phyloP scores from a whole-genome alignment of 1,140 invertebrate genomes.

The Listronotus oregonensis region DNA sequence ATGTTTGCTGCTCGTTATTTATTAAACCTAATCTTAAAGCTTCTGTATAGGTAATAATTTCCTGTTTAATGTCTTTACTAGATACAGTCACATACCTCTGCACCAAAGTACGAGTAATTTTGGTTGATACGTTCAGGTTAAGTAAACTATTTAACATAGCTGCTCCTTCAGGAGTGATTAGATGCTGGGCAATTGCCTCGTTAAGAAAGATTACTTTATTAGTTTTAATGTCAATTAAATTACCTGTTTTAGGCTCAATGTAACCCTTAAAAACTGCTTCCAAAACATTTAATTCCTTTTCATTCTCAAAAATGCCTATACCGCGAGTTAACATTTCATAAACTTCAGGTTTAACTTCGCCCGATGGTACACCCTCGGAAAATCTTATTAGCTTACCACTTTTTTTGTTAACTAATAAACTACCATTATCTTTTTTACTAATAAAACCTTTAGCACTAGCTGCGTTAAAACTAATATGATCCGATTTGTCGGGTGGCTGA shows the following conservation, averaged over 20 bases:
- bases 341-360: constrained; percentile 75
- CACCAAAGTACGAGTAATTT: constrained; percentile 81
- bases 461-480: constrained; percentile 85
- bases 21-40: constrained; percentile 79
- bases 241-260: constrained; percentile 84
- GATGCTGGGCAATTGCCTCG: constrained; percentile 80
- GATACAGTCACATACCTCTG: constrained; percentile 78
- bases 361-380: constrained; percentile 67
- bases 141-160: constrained; percentile 80
- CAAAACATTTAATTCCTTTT: constrained; percentile 78
- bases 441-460: constrained; percentile 81
- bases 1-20: constrained; percentile 77
- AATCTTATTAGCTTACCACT: constrained; percentile 76
- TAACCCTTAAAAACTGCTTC: constrained; percentile 83
- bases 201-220: constrained; percentile 80
- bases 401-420: constrained; percentile 74
- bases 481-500: constrained; percentile 78
- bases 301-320: constrained; percentile 78
- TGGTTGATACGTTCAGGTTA: constrained; percentile 82
- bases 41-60: constrained; percentile 75
- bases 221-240: constrained; percentile 78
- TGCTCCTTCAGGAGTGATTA: constrained; percentile 85
- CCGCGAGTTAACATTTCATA: constrained; percentile 82
- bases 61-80: constrained; percentile 63
- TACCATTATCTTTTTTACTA: constrained; percentile 72